Conservation (phyloP, 2,797 vertebrate species). For the Hoplostethus atlanticus region DNA sequence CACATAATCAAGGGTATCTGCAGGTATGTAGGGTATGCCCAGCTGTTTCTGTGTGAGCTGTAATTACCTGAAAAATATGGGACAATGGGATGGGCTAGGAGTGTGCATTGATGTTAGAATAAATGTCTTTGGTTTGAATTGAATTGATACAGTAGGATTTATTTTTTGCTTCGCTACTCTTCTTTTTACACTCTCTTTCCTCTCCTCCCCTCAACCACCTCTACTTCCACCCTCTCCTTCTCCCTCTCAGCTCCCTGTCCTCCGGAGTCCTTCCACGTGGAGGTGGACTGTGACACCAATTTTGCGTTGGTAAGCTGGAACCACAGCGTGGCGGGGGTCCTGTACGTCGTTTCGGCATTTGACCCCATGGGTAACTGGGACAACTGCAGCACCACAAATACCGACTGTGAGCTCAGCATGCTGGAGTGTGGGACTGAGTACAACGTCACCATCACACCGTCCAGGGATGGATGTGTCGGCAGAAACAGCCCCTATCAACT, state of each 20-base stretch:
- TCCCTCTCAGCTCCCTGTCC: slow-evolving; percentile 81
- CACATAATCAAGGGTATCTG: too few species aligned
- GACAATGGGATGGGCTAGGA: too few species aligned
- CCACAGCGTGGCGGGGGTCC: slow-evolving; percentile 54
- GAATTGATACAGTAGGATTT: too few species aligned
- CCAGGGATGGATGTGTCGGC: slow-evolving; percentile 75
- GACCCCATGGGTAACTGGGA: slow-evolving; percentile 25
- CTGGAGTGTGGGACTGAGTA: slow-evolving; percentile 81
- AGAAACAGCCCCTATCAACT: slow-evolving; percentile 53
- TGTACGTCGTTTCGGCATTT: slow-evolving; percentile 64
- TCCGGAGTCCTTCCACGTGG: slow-evolving; percentile 47
- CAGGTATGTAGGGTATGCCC: too few species aligned
- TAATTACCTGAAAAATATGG: too few species aligned
- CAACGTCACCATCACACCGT: slow-evolving; percentile 78
- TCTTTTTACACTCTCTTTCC: neutral
- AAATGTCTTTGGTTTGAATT: neutral
- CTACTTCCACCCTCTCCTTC: neutral
- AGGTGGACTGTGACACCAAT: slow-evolving; percentile 71
- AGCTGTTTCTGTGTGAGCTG: too few species aligned
- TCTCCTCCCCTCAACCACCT: neutral
- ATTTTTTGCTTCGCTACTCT: too few species aligned
- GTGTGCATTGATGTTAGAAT: too few species aligned
- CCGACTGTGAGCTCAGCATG: slow-evolving; percentile 65
- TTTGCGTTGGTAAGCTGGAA: slow-evolving; percentile 75
- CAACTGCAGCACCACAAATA: slow-evolving; percentile 68